Evolutionary conservation across 2,888 invertebrate genomes (phyloP).

Genomic region (Dione vanillae): DNA sequence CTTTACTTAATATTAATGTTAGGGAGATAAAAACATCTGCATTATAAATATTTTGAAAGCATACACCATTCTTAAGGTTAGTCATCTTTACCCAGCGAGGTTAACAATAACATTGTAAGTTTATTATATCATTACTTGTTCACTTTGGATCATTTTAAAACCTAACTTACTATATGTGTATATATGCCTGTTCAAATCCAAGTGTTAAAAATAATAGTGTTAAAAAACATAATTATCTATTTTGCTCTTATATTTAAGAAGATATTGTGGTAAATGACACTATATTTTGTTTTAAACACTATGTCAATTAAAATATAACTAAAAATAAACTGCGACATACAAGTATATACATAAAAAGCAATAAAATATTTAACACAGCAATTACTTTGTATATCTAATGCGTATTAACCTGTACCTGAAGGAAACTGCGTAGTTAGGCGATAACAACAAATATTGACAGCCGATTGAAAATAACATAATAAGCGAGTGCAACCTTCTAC

Average conservation of each 20-base stretch:
- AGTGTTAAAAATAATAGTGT: background rate
- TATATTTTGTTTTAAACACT: no score
- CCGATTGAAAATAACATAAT: constrained; percentile 6
- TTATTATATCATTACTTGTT: background rate
- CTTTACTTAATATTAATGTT: background rate
- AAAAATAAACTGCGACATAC: background rate
- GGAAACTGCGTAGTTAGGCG: constrained; percentile 10
- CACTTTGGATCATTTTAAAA: background rate
- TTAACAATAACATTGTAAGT: background rate
- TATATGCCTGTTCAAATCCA: background rate
- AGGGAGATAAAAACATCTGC: background rate
- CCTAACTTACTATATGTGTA: no score
- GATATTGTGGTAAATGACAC: no score
- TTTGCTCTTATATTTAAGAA: no score
- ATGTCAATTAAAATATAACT: no score
- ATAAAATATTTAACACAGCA: background rate
- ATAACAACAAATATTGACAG: constrained; percentile 5
- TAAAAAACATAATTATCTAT: no score
- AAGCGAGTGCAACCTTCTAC: background rate
- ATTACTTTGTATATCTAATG: background rate
- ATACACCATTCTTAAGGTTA: constrained; percentile 2
- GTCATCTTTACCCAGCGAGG: background rate
- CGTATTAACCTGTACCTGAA: constrained; percentile 2
- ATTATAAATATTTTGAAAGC: background rate
- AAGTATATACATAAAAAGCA: background rate